Percentiles rank a stretch among this genome's conserved stretches.
phyloP scores from a whole-genome alignment of 2,797 vertebrate species.

The Pogonophryne albipinna region DNA sequence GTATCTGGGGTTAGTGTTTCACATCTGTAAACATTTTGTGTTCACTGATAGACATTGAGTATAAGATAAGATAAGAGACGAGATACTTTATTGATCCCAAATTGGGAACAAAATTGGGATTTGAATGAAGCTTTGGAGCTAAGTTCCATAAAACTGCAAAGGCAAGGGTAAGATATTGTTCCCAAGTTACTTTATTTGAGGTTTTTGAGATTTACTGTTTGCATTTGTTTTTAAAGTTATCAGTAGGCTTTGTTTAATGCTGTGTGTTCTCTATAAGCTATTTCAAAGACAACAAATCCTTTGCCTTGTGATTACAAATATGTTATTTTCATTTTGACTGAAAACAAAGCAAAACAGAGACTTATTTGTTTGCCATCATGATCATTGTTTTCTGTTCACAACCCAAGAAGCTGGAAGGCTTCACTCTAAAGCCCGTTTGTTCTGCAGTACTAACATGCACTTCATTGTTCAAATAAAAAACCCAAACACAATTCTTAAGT shows the following conservation, averaged over 20 bases:
- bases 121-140: constrained; percentile 2
- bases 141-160: not conserved
- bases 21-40: not conserved
- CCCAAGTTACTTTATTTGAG: not conserved
- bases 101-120: not conserved
- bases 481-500: constrained; percentile 9
- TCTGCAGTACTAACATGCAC: not conserved
- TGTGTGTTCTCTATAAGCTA: not conserved
- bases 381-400: constrained; percentile 8
- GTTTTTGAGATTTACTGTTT: not conserved
- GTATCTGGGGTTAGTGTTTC: not conserved
- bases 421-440: not conserved
- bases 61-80: too few relatives aligned
- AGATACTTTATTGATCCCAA: too few relatives aligned
- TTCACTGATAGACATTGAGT: not conserved
- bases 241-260: not conserved
- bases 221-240: not conserved
- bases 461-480: constrained; percentile 2
- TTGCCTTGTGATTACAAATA: not conserved
- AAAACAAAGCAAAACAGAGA: not conserved
- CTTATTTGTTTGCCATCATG: constrained; percentile 5
- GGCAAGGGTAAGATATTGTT: not conserved
- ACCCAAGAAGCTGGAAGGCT: not conserved
- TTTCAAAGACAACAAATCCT: not conserved
- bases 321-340: not conserved